Base-by-base conservation (phyloP, 2,797 vertebrate species). In the Odontamblyopus rebecca region DNA sequence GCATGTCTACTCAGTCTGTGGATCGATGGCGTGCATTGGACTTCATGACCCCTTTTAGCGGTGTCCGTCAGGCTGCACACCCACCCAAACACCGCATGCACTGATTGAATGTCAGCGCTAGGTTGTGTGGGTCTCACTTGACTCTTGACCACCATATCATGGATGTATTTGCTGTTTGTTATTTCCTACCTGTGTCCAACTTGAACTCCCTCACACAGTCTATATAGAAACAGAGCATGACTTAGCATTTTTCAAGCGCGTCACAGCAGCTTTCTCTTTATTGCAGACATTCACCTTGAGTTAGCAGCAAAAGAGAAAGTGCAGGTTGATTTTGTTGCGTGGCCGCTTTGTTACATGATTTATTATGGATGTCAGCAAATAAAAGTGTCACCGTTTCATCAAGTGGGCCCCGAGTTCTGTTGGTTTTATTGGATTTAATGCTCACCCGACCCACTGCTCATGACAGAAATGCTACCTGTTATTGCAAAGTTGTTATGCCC, bases 11-110 rank as follows among this genome's bases (percentile, higher is more conserved):
- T 69, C 85, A 86, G 75, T 80, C 82, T 16, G 15, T 11, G 11
- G 53, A 89, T 86, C 81, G 85, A 91, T 91, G 82, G 75, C 63
- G 69, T 81, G 64, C 77, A 74, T 73, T 85, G 76, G 85, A 90
- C 85, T 85, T 86, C 65, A 73, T 88, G 86, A 89, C 82, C 86
- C 85, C 88, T 89, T 89, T 90, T 89, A 92, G 85, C 72, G 61
- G 72, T 41, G 82, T 86, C 80, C 76, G 77, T 87, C 82, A 85
- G 79, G 70, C 41, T 2, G 83, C 77, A 83, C 82, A 87, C 83
- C 85, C 85, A 84, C 80, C 74, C 77, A 79, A 70, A 75, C 73
- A 4, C 72, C 68, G 70, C 66, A 15, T n/a, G 66, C 61, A 70
- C 81, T 80, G 83, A 86, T 77, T 87, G 86, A 89, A 89, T 85